Conservation (phyloP, 2,888 invertebrate species). For the Philereme transversata region DNA sequence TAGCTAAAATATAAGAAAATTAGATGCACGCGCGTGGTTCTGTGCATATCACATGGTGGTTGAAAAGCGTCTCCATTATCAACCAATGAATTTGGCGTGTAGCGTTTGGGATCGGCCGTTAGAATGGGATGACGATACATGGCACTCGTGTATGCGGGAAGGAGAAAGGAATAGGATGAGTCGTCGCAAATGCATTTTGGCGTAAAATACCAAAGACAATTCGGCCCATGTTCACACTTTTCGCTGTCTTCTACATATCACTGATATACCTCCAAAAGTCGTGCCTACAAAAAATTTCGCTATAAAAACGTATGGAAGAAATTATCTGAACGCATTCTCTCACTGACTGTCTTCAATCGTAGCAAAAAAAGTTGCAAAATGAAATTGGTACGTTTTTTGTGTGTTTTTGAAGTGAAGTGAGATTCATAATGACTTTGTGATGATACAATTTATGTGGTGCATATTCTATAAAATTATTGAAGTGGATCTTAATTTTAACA, state of each 20-base stretch:
- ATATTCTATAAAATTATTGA: background rate
- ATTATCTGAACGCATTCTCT: constrained; percentile 47
- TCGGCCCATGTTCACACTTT: constrained; percentile 42
- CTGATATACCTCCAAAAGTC: constrained; percentile 41
- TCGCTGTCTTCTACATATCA: constrained; percentile 32
- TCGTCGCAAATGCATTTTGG: no score
- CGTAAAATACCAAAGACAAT: constrained; percentile 2
- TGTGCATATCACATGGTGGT: no score
- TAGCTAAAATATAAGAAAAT: no score
- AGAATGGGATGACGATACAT: no score
- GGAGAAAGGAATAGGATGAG: no score
- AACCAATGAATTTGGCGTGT: no score
- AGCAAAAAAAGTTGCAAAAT: constrained; percentile 44
- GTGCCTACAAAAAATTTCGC: constrained; percentile 53
- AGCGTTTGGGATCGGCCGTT: no score
- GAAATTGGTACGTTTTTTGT: constrained; percentile 68
- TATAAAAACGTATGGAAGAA: constrained; percentile 68
- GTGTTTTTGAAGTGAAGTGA: constrained; percentile 29
- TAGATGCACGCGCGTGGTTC: no score
- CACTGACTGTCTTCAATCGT: constrained; percentile 57
- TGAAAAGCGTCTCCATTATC: no score
- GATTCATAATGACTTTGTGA: constrained; percentile 13
- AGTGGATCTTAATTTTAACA: background rate
- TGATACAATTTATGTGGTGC: constrained; percentile 13
- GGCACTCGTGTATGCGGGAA: no score